Conservation (phyloP, 2,797 vertebrate species). For the Gallinago stenura region DNA sequence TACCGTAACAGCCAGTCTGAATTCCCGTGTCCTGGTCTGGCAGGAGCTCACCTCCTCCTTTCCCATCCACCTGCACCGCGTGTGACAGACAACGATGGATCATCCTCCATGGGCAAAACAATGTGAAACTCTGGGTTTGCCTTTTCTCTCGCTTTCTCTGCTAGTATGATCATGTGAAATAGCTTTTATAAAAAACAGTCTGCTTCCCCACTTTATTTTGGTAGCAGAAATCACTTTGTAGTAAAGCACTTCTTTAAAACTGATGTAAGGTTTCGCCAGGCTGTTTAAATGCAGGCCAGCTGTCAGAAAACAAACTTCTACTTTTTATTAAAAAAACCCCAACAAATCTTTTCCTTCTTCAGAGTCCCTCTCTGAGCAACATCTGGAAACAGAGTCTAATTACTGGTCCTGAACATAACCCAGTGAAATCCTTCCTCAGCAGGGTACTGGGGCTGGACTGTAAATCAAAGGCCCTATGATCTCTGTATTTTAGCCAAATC, state of each 20-base stretch:
- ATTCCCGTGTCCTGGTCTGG: not conserved
- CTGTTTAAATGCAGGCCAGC: not conserved
- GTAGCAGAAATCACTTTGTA: not conserved
- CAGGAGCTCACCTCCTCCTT: not conserved
- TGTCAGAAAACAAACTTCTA: not conserved
- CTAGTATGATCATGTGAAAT: not conserved
- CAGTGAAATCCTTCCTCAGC: not conserved
- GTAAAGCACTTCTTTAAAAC: not conserved
- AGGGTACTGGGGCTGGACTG: not conserved
- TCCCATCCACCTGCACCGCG: not conserved
- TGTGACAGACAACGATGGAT: not conserved
- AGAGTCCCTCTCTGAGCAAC: not conserved
- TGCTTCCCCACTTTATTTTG: not conserved
- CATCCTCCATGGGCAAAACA: not conserved
- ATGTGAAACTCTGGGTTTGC: not conserved
- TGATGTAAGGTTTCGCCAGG: not conserved
- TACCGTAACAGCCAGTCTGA: not conserved
- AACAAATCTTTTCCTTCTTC: not conserved
- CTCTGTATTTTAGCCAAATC: not conserved
- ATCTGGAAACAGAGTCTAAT: not conserved
- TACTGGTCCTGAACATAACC: not conserved
- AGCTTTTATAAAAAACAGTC: not conserved
- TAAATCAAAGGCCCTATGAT: not conserved
- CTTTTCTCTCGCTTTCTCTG: not conserved
- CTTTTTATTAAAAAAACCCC: not conserved